Base-by-base conservation (phyloP, 1,140 invertebrate species). In the Conus ventricosus region DNA sequence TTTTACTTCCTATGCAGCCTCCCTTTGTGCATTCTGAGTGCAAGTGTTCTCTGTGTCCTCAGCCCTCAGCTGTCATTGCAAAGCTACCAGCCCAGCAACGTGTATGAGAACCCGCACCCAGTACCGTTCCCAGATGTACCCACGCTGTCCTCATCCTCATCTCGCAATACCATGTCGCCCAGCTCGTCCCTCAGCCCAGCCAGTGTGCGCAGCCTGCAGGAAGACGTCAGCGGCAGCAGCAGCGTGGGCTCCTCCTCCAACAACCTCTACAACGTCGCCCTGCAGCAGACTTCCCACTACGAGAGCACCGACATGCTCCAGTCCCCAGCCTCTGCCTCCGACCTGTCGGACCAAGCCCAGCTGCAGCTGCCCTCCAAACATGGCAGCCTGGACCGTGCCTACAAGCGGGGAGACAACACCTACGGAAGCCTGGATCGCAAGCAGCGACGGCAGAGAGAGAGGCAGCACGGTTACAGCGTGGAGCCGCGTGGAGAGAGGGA, bases 61-160 rank as follows among this genome's bases (percentile, higher is more conserved):
- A 93, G 92, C 89, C 91, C 92, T 15, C 92, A 93, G 90, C 87
- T 92, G 83, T 89, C 76, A 53, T 51, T 57, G 3, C 84, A 23
- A 71, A 95, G 95, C 4, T 96, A 96, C 92, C 93, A 94, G 82
- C 94, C 95, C 1, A 95, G 93, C 91, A 93, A 92, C 51, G 94
- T 94, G 10, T 95, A 95, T 89, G 88, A 92, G 53, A 95, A 95
- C 95, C 23, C 90, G 93, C 15, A 94, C 93, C 25, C 93, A 94
- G 76, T 95, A 95, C 87, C 93, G 95, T 27, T 94, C 91, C 87
- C 95, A 95, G 87, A 93, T 94, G 78, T 96, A 95, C 88, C 95
- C 10, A 89, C 91, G 83, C 82, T 92, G 71, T 88, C 78, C 23
- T 88, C 78, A 6, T 82, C 86, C 83, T 71, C 80, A 5, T 87